A percentile compares a stretch with the other conserved stretches of the same genome.
phyloP scores from a whole-genome alignment of 2,797 vertebrate species.

The Hypotaenidia philippensis region DNA sequence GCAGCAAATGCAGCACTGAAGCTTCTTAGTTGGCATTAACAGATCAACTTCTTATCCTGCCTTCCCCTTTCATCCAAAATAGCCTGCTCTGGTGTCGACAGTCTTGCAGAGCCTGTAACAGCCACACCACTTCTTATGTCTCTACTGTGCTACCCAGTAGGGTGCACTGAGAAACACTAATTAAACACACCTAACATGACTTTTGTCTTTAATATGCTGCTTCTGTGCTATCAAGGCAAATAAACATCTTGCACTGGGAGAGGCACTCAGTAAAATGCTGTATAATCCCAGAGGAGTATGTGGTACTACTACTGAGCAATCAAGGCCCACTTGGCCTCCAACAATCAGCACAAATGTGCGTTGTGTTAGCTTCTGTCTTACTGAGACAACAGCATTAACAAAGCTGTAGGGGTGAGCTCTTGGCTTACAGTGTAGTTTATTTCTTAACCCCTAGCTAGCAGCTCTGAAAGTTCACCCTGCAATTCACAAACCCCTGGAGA shows the following conservation, averaged over 20 bases:
- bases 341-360: no score
- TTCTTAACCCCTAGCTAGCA: background rate
- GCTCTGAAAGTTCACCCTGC: background rate
- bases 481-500: background rate
- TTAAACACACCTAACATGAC: background rate
- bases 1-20: background rate
- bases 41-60: conserved; percentile 22
- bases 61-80: background rate
- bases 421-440: background rate
- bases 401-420: background rate
- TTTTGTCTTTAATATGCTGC: background rate
- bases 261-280: background rate
- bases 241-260: background rate
- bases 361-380: background rate
- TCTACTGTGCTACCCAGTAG: background rate
- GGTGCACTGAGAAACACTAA: background rate
- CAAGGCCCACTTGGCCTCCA: background rate
- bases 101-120: background rate
- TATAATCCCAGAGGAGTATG: background rate
- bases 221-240: background rate
- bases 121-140: background rate
- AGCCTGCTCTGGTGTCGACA: background rate
- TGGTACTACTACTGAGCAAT: background rate
- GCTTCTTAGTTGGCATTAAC: background rate
- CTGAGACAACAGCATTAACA: background rate